Base-by-base conservation (phyloP, 2,797 vertebrate species). In the Fringilla coelebs region DNA sequence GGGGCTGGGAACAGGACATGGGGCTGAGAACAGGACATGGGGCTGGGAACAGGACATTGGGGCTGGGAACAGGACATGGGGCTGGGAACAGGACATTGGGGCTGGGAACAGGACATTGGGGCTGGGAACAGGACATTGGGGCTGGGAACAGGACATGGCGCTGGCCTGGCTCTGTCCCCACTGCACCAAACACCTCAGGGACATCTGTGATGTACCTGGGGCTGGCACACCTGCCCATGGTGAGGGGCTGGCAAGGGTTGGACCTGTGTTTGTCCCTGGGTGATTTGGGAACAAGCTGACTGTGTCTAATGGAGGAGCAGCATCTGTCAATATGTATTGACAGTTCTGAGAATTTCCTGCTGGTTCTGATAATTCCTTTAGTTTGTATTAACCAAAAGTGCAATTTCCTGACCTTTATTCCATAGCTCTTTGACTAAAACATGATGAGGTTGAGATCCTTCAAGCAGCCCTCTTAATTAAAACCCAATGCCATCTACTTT, bases 381-480 rank as follows among this genome's bases (percentile, higher is more conserved):
- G 88, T 88, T 96, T 61, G 24, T 51, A 71, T 87, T 94, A 88
- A 81, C 40, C 67, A 7, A 38, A 93, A 91, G 79, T 68, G 60
- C 54, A 65, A 70, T 93, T 71, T 97, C 78, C 66, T 89, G 89
- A 89, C 85, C 85, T 93, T 95, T 87, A 57, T 84, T 84, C 85
- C 36, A 13, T 75, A 31, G 72, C 22, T 54, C 82, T 93, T 72
- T 89, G 89, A 68, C 81, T 89, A 26, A 88, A 89, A 92, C 89
- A 78, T 70, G n/a, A 87, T 78, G 93, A 88, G 62, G 62, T 19
- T 88, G 87, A 93, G 87, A 83, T 89, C 79, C 66, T 92, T 91
- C 90, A 85, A 92, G 85, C 82, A 48, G 52, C 85, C 79, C 46
- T 77, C 76, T 89, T 89, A 95, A 95, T 97, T 93, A 95, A 95